phyloP scores from a whole-genome alignment of 2,888 invertebrate genomes.

The Linyphia triangularis region DNA sequence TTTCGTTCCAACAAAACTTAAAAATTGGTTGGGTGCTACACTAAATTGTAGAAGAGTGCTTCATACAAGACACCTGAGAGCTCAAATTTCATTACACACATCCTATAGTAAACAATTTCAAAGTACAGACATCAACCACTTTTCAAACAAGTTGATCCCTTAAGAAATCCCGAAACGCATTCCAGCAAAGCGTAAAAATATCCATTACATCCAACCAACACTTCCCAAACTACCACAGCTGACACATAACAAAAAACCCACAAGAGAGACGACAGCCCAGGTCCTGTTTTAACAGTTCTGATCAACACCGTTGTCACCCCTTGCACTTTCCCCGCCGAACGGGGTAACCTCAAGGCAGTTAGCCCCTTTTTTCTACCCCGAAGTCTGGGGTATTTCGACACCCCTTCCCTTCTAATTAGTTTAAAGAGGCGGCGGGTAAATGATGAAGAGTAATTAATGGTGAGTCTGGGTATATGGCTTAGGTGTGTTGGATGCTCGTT shows the following conservation, averaged over 20 bases:
- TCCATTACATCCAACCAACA: constrained; percentile 21
- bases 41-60: too few species aligned
- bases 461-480: constrained; percentile 18
- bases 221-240: constrained; percentile 43
- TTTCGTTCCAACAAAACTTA: too few species aligned
- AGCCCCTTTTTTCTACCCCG: background rate
- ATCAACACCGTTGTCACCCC: constrained; percentile 53
- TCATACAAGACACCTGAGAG: too few species aligned
- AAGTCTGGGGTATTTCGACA: constrained; percentile 9
- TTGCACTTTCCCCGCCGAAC: background rate
- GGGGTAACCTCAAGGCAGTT: background rate
- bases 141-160: background rate
- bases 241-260: constrained; percentile 24
- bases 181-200: constrained; percentile 37
- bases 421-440: constrained; percentile 62
- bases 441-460: constrained; percentile 55
- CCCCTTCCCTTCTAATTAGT: constrained; percentile 45
- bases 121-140: background rate
- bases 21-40: too few species aligned
- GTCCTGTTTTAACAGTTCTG: constrained; percentile 48
- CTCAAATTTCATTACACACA: too few species aligned
- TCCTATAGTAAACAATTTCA: too few species aligned
- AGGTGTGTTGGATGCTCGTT: constrained; percentile 62
- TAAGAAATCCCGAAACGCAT: background rate
- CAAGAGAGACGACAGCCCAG: background rate